Evolutionary conservation across 2,113 vertebrate species (phyloP).

Genomic region (Gobio gobio): DNA sequence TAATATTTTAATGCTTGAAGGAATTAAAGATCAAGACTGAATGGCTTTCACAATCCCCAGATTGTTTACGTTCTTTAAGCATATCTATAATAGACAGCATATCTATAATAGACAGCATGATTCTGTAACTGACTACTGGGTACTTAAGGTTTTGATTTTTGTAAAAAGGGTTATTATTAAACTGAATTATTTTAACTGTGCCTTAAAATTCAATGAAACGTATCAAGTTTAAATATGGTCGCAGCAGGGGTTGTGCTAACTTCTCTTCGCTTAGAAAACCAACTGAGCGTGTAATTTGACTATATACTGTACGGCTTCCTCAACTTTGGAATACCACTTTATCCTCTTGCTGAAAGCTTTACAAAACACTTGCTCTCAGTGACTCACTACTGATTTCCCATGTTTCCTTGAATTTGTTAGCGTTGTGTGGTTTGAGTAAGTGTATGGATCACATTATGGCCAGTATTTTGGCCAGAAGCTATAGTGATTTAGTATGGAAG

Average conservation of each 20-base stretch:
- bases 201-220: background rate
- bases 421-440: background rate
- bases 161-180: background rate
- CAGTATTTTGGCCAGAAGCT: background rate
- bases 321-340: background rate
- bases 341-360: background rate
- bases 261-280: background rate
- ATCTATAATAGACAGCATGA: background rate
- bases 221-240: background rate
- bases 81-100: background rate
- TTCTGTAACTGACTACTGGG: conserved; percentile 1
- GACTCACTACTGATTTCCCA: background rate
- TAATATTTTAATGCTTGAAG: background rate
- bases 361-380: background rate
- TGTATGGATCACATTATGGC: background rate
- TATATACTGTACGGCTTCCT: background rate
- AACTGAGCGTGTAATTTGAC: conserved; percentile 1
- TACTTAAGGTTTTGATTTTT: background rate
- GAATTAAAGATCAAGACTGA: background rate
- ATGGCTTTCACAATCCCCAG: background rate
- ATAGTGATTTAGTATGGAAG: too few relatives aligned
- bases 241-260: background rate
- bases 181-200: background rate
- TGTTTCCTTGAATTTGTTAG: background rate
- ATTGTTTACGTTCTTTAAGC: background rate